Percentiles rank a stretch among this genome's conserved stretches.
Conservation (phyloP, 92 coral and sea anemone genomes). For the Bergia sp. region DNA sequence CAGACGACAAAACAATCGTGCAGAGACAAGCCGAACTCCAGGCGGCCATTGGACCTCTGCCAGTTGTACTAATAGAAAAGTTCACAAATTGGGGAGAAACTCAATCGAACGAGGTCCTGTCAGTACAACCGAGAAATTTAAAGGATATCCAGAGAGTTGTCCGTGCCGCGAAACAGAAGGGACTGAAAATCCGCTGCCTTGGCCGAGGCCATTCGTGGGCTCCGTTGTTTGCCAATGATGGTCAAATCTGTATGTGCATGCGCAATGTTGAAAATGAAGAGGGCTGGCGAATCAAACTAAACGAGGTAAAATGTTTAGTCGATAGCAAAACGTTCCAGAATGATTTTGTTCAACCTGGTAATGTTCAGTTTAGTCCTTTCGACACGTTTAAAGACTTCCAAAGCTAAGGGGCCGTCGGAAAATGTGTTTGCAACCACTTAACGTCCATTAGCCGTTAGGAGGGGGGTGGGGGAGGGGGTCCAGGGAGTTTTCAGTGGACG, state of each 20-base stretch:
- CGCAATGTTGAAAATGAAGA: slow-evolving; percentile 30
- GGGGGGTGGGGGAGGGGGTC: too few species aligned
- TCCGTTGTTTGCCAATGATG: slow-evolving; percentile 30
- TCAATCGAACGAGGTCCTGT: slow-evolving; percentile 36
- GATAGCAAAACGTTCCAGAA: neutral
- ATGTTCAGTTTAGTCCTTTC: too few species aligned
- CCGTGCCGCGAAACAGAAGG: neutral
- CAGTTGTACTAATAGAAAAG: slow-evolving; percentile 24
- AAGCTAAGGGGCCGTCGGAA: too few species aligned
- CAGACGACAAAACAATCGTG: slow-evolving; percentile 2
- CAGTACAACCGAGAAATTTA: slow-evolving; percentile 32
- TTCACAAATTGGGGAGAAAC: slow-evolving; percentile 41
- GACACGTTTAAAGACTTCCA: too few species aligned
- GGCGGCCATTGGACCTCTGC: slow-evolving; percentile 12
- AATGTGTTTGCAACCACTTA: too few species aligned
- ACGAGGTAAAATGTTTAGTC: neutral
- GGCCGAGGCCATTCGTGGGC: slow-evolving; percentile 45
- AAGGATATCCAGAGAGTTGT: slow-evolving; percentile 21
- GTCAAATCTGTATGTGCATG: slow-evolving; percentile 34
- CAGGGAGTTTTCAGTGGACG: too few species aligned
- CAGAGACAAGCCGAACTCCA: slow-evolving; percentile 11
- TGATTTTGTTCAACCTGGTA: neutral
- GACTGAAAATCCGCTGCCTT: slow-evolving; percentile 31
- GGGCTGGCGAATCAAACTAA: slow-evolving; percentile 39
- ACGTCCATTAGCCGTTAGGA: too few species aligned